Evolutionary conservation across 2,113 vertebrate genomes (phyloP).

Genomic region (Nerophis lumbriciformis): DNA sequence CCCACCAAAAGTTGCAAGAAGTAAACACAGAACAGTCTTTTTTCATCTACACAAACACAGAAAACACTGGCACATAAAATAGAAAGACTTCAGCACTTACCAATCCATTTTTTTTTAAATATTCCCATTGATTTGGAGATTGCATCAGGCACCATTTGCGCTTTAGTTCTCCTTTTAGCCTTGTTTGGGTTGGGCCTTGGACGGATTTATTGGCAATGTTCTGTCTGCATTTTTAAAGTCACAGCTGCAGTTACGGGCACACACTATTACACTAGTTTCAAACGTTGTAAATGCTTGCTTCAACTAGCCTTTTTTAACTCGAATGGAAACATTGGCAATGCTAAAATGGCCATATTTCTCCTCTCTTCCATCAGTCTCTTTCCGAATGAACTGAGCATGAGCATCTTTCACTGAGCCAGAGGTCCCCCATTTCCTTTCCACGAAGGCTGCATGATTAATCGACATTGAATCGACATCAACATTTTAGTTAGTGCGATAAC

Average conservation of each 20-base stretch:
- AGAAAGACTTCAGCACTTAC: too few relatives aligned
- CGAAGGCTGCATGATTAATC: too few relatives aligned
- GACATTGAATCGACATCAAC: too few relatives aligned
- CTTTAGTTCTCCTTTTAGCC: constrained; percentile 16
- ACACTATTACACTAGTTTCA: constrained; percentile 10
- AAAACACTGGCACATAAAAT: too few relatives aligned
- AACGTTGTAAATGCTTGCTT: neutral
- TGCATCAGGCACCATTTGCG: neutral
- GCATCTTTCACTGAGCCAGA: constrained; percentile 12
- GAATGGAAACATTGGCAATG: neutral
- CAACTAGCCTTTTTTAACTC: neutral
- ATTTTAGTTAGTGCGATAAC: too few relatives aligned
- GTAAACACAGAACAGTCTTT: too few relatives aligned
- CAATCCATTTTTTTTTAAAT: too few relatives aligned
- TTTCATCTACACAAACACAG: too few relatives aligned
- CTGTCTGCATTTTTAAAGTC: constrained; percentile 39
- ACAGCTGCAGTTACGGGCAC: constrained; percentile 9
- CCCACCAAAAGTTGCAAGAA: too few relatives aligned
- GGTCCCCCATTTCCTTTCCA: constrained; percentile 1
- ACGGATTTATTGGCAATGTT: constrained; percentile 52
- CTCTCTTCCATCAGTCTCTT: constrained; percentile 18
- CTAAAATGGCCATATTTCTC: constrained; percentile 1
- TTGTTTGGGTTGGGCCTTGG: constrained; percentile 17
- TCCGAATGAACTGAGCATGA: constrained; percentile 38
- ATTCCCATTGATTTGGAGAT: too few relatives aligned